Evolutionary conservation across 2,797 vertebrate genomes (phyloP).

Genomic region (Ciconia nigra): DNA sequence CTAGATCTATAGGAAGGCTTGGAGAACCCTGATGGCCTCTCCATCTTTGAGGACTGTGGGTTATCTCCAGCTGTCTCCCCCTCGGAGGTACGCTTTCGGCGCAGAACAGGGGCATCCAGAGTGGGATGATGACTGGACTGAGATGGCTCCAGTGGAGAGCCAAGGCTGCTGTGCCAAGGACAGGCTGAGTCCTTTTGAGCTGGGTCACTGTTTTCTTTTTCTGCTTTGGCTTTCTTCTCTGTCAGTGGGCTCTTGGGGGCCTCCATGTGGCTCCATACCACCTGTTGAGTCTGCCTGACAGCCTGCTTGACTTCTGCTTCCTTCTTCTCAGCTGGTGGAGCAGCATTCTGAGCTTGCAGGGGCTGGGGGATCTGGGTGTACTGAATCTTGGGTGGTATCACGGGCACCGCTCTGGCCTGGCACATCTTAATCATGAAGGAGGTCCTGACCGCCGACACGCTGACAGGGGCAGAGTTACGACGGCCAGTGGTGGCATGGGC

Average conservation of each 20-base stretch:
- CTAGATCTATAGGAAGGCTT: constrained; percentile 91
- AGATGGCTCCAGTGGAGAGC: constrained; percentile 62
- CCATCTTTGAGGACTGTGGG: constrained; percentile 83
- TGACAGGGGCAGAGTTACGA: constrained; percentile 93
- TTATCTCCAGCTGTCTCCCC: constrained; percentile 85
- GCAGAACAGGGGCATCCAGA: constrained; percentile 81
- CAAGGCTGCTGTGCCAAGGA: constrained; percentile 61
- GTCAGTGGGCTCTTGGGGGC: constrained; percentile 48
- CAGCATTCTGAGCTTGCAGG: constrained; percentile 73
- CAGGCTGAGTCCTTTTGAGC: constrained; percentile 52
- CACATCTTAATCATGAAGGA: constrained; percentile 97
- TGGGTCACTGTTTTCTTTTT: constrained; percentile 81
- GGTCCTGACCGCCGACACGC: constrained; percentile 91
- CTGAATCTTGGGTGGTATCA: constrained; percentile 93
- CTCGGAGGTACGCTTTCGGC: constrained; percentile 84
- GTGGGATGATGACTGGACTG: constrained; percentile 56
- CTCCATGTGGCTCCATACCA: constrained; percentile 62
- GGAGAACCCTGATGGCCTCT: constrained; percentile 82
- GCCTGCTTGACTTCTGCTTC: constrained; percentile 57
- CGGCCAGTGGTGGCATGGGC: constrained; percentile 80
- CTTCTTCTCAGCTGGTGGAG: constrained; percentile 34
- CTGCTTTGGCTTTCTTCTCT: constrained; percentile 77
- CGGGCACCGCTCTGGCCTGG: constrained; percentile 93
- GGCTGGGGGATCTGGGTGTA: constrained; percentile 93
- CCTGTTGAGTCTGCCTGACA: constrained; percentile 62